Conservation (phyloP, 2,113 vertebrate species). For the Coptodon bakossiorum region DNA sequence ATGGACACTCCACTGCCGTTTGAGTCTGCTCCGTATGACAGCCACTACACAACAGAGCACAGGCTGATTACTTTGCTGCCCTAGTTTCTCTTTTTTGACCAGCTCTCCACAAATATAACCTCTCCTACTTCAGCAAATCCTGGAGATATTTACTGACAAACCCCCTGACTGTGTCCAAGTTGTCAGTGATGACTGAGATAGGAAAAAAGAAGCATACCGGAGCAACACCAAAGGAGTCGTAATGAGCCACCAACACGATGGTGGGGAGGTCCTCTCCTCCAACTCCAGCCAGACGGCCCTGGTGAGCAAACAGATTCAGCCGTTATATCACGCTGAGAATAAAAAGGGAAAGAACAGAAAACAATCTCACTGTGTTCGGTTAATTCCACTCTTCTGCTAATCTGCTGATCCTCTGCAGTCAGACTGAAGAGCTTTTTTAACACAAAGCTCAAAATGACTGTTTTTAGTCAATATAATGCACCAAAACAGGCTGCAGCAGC, state of each 20-base stretch:
- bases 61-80: not conserved
- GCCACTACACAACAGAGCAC: slow-evolving; percentile 76
- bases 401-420: not conserved
- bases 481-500: not conserved
- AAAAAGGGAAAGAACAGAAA: not conserved
- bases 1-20: slow-evolving; percentile 90
- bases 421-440: not conserved
- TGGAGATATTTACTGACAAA: not conserved
- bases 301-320: not conserved
- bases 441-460: not conserved
- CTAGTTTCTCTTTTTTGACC: not conserved
- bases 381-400: not conserved
- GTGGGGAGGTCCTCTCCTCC: slow-evolving; percentile 97
- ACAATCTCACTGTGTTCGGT: not conserved
- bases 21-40: slow-evolving; percentile 92
- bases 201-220: slow-evolving; percentile 71
- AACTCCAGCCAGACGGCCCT: slow-evolving; percentile 90
- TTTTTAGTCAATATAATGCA: not conserved
- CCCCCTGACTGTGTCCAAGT: not conserved
- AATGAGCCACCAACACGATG: slow-evolving; percentile 93
- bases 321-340: not conserved
- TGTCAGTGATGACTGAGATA: not conserved
- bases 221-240: slow-evolving; percentile 93
- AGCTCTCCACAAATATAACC: not conserved
- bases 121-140: not conserved